These are phyloP conservation scores for Myotis pilosus DNA, from an alignment of 2,797 vertebrate genomes.

Conservation along the genomic window DNA sequence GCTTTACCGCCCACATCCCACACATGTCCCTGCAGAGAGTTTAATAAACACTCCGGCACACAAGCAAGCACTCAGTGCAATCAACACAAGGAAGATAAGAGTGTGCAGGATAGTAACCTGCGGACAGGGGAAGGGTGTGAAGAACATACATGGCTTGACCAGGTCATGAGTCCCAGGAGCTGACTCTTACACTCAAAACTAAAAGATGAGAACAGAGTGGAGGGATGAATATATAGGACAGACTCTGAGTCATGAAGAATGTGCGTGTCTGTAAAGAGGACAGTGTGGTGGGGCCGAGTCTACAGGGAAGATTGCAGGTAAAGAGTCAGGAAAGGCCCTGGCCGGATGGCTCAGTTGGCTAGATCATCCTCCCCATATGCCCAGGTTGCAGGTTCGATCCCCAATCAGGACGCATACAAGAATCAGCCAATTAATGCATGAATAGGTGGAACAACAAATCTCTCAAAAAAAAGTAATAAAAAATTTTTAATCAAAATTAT, in stretches of 20 bases:
- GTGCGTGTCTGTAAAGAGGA: background rate
- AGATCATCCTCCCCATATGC: background rate
- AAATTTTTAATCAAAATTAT: background rate
- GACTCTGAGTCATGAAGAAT: background rate
- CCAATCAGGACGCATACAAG: background rate
- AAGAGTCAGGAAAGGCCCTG: background rate
- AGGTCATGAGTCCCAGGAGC: background rate
- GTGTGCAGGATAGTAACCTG: fast-evolving
- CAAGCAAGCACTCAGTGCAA: no score
- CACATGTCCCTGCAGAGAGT: background rate
- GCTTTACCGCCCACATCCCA: background rate
- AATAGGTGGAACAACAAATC: background rate
- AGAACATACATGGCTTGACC: fast-evolving
- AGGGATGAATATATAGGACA: background rate
- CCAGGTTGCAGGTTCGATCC: background rate
- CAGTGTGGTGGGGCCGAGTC: background rate
- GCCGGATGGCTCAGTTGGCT: background rate
- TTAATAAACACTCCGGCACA: background rate
- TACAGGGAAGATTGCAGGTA: background rate
- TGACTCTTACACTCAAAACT: background rate
- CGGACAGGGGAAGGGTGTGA: fast-evolving
- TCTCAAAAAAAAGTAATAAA: background rate
- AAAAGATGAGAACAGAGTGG: background rate
- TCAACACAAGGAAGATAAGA: background rate
- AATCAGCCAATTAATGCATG: background rate